Conservation (phyloP, 2,113 vertebrate species). For the Ailurus styani region DNA sequence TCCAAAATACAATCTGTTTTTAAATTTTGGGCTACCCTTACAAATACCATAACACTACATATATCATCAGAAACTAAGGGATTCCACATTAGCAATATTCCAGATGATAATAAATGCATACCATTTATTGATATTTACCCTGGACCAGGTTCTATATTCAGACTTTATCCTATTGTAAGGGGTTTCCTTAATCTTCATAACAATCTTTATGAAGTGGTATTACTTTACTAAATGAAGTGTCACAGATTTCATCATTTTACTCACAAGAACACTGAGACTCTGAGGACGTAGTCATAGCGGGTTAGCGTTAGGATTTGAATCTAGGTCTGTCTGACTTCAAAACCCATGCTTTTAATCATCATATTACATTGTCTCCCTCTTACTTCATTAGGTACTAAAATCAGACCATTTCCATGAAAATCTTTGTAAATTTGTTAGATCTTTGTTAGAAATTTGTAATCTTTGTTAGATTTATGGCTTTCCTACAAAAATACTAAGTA, state of each 20-base stretch:
- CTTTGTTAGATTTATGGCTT: neutral
- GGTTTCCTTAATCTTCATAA: neutral
- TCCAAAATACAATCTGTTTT: neutral
- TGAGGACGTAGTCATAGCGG: neutral
- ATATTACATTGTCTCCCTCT: neutral
- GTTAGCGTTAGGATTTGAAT: neutral
- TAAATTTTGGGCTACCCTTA: neutral
- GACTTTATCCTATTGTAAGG: neutral
- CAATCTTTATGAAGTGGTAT: neutral
- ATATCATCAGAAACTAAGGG: neutral
- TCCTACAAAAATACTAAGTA: neutral
- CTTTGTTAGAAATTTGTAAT: too few relatives aligned
- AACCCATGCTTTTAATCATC: neutral
- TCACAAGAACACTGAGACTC: neutral
- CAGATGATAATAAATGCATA: neutral
- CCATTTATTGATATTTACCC: neutral
- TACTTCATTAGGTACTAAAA: neutral
- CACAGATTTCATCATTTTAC: neutral
- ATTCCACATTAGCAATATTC: neutral
- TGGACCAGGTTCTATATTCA: neutral
- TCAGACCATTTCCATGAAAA: neutral
- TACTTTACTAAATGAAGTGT: neutral
- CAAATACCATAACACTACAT: neutral
- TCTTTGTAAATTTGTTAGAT: too few relatives aligned
- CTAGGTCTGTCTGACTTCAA: neutral